phyloP scores from a whole-genome alignment of 2,113 vertebrate species.

The Cairina moschata region DNA sequence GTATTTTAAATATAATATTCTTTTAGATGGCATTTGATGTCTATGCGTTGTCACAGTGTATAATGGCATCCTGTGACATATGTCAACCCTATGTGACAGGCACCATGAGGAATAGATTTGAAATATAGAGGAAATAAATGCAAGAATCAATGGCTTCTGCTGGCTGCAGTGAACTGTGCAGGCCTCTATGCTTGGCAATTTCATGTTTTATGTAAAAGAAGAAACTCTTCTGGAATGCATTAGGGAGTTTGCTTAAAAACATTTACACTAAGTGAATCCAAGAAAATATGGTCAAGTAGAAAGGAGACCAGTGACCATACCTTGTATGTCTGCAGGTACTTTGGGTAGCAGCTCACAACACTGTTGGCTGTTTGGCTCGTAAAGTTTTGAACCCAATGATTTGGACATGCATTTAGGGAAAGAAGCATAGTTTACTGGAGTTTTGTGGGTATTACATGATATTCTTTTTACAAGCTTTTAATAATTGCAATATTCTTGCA shows the following conservation, averaged over 20 bases:
- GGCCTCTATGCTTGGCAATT: neutral
- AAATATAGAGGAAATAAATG: conserved; percentile 67
- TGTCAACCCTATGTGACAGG: conserved; percentile 68
- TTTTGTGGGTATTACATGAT: accelerated
- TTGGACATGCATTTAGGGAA: neutral
- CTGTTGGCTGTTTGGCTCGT: accelerated
- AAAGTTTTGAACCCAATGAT: neutral
- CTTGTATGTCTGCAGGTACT: neutral
- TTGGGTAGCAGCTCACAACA: neutral
- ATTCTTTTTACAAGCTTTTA: neutral
- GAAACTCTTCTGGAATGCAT: conserved; percentile 9
- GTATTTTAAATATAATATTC: conserved; percentile 37
- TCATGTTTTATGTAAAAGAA: conserved; percentile 75
- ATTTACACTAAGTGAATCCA: neutral
- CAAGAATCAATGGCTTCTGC: conserved; percentile 62
- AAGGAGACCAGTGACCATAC: neutral
- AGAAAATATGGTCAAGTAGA: neutral
- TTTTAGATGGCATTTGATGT: conserved; percentile 37
- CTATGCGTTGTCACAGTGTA: neutral
- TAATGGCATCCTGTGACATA: conserved; percentile 64
- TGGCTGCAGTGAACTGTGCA: conserved; percentile 61
- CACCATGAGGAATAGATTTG: conserved; percentile 45
- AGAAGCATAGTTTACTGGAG: neutral
- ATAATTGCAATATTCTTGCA: neutral
- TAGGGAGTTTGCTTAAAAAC: neutral